Conservation (phyloP, 2,113 vertebrate genomes). For the Puntigrus tetrazona region DNA sequence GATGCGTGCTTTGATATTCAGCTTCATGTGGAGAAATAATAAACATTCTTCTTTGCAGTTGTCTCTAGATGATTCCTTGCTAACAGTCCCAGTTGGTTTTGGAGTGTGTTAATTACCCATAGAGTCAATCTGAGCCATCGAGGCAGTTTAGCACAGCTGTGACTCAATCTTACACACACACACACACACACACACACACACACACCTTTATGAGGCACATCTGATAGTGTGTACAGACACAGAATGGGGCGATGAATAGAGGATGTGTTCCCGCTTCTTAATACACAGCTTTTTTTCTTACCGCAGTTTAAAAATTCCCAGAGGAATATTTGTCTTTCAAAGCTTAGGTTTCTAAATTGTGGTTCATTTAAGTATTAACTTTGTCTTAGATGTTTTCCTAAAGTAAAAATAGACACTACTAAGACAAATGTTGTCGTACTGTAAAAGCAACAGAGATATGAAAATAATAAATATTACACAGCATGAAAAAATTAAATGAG, state of each 20-base stretch:
- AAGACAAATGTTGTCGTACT: neutral
- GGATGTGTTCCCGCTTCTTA: slow-evolving; percentile 27
- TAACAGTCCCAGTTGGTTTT: slow-evolving; percentile 22
- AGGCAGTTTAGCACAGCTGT: slow-evolving; percentile 18
- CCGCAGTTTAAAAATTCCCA: neutral
- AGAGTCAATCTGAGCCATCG: neutral
- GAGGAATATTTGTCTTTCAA: slow-evolving; percentile 10
- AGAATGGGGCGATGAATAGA: slow-evolving; percentile 23
- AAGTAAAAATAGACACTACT: neutral
- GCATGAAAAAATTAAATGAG: neutral
- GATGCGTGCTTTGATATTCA: slow-evolving; percentile 32
- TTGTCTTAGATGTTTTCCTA: neutral
- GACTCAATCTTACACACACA: neutral
- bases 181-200: slow-evolving; percentile 1
- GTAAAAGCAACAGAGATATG: neutral
- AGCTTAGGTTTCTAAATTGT: neutral
- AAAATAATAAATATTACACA: neutral
- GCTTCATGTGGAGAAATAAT: slow-evolving; percentile 23
- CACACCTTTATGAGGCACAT: slow-evolving; percentile 24
- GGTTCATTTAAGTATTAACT: neutral
- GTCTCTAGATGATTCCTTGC: slow-evolving; percentile 17
- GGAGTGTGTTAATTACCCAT: slow-evolving; percentile 44
- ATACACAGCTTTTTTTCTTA: neutral
- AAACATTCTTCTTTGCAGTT: slow-evolving; percentile 31
- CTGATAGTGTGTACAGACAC: slow-evolving; percentile 10